These are phyloP conservation scores for Vireo griseus DNA, from an alignment of 2,797 vertebrate genomes.

Conservation along the genomic window DNA sequence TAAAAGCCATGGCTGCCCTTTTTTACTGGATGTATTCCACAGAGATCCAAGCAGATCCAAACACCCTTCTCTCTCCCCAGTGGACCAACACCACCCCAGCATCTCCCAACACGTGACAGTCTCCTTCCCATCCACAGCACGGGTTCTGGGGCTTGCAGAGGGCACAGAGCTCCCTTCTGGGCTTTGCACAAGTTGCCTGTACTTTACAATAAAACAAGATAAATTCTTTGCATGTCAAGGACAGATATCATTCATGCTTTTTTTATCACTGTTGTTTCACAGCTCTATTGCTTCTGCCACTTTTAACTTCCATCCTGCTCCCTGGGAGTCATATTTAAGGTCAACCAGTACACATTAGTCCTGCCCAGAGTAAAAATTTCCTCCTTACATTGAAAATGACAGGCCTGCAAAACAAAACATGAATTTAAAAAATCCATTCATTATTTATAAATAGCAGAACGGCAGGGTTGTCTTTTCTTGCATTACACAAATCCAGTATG, in stretches of 20 bases:
- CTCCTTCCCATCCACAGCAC: neutral
- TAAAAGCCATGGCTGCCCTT: neutral
- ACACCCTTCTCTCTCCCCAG: neutral
- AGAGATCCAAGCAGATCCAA: neutral
- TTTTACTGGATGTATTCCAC: neutral
- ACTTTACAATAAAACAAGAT: conserved; percentile 35
- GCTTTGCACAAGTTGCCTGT: neutral
- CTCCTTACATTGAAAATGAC: conserved; percentile 56
- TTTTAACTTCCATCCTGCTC: conserved; percentile 64
- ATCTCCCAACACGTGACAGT: neutral
- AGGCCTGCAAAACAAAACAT: conserved; percentile 55
- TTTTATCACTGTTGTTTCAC: conserved; percentile 13
- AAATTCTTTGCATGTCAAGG: conserved; percentile 36
- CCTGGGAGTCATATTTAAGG: conserved; percentile 65
- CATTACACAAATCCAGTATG: neutral
- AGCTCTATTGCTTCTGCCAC: conserved; percentile 34
- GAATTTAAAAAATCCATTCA: conserved; percentile 38
- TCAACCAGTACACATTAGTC: conserved; percentile 59
- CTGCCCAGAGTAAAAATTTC: conserved; percentile 66
- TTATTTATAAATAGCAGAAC: conserved; percentile 65
- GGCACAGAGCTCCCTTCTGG: neutral
- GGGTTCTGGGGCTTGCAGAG: neutral
- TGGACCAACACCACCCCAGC: neutral
- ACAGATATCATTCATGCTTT: conserved; percentile 18
- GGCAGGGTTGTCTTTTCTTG: conserved; percentile 7